Conservation (phyloP, 2,113 vertebrate species). For the Phyllopteryx taeniolatus region DNA sequence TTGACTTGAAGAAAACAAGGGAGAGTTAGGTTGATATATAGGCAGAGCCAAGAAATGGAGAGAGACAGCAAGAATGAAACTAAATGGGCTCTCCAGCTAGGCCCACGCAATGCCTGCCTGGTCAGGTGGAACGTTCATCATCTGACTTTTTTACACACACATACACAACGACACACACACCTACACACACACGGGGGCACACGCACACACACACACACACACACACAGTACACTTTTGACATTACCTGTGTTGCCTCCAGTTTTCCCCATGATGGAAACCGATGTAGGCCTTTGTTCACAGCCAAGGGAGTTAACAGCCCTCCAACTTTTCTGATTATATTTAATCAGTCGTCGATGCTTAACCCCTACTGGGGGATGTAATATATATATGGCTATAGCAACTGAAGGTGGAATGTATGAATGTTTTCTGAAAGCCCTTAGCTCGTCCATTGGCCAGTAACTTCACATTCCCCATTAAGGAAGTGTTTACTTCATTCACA, state of each 20-base stretch:
- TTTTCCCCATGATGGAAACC: conserved; percentile 43
- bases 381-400: not conserved
- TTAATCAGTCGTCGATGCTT: not conserved
- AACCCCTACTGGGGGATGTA: too few species aligned
- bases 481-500: not conserved
- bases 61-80: conserved; percentile 50
- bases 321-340: not conserved
- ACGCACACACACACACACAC: conserved; percentile 8
- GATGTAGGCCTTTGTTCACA: conserved; percentile 20
- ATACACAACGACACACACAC: conserved; percentile 16
- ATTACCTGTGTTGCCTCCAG: conserved; percentile 31
- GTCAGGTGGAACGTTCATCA: conserved; percentile 41
- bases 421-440: too few species aligned
- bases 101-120: conserved; percentile 52
- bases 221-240: conserved; percentile 31
- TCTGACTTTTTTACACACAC: conserved; percentile 7
- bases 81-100: conserved; percentile 51
- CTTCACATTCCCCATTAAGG: too few species aligned
- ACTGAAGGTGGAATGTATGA: too few species aligned
- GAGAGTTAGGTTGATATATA: conserved; percentile 42
- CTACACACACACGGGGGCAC: conserved; percentile 14
- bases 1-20: not conserved
- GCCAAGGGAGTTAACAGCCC: conserved; percentile 4
- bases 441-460: too few species aligned
- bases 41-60: not conserved